phyloP scores from a whole-genome alignment of 1,140 invertebrate species.

The Cherax quadricarinatus region DNA sequence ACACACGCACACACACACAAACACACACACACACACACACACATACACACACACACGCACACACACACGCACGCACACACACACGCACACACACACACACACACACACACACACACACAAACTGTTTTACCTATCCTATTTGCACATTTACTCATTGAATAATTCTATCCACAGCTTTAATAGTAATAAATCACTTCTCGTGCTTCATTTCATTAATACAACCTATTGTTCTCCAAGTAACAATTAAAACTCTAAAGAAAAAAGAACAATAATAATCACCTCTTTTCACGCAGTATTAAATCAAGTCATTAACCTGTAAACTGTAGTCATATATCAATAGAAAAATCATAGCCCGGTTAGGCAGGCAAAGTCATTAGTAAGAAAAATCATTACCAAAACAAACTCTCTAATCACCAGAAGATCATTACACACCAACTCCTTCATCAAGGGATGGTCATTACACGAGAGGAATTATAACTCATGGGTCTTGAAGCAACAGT shows the following conservation, averaged over 20 bases:
- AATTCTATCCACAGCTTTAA: too few relatives aligned
- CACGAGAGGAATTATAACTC: slow-evolving; percentile 11
- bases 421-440: slow-evolving; percentile 33
- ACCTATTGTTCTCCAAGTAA: too few relatives aligned
- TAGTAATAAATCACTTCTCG: too few relatives aligned
- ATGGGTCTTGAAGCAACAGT: neutral
- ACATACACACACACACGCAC: too few relatives aligned
- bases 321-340: neutral
- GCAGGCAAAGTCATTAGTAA: neutral
- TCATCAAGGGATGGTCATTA: slow-evolving; percentile 35
- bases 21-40: too few relatives aligned
- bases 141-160: neutral
- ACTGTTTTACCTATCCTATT: neutral
- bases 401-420: neutral
- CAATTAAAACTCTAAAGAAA: too few relatives aligned
- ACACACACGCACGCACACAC: too few relatives aligned
- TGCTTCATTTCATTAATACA: too few relatives aligned
- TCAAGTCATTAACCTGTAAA: neutral
- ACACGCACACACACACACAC: neutral
- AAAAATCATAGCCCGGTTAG: neutral
- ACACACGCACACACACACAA: too few relatives aligned
- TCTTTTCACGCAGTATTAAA: neutral
- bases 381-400: neutral
- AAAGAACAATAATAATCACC: too few relatives aligned
- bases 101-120: neutral